These are phyloP conservation scores for Bicyclus anynana DNA, from an alignment of 1,140 invertebrate genomes.

Conservation along the genomic window DNA sequence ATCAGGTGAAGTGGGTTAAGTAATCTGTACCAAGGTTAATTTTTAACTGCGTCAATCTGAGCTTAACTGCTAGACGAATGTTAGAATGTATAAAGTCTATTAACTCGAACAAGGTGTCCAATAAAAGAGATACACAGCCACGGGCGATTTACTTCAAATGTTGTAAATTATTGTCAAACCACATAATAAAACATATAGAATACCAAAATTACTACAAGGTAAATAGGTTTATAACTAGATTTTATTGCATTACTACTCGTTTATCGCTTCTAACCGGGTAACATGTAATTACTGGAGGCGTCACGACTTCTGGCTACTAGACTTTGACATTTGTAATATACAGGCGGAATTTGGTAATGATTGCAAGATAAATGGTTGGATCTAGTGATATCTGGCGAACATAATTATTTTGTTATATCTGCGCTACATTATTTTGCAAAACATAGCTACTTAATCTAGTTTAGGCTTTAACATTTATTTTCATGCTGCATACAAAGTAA, in stretches of 20 bases:
- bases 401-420: background rate
- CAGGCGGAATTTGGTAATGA: background rate
- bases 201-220: background rate
- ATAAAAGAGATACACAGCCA: background rate
- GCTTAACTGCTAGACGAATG: background rate
- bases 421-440: background rate
- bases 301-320: constrained; percentile 14
- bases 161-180: constrained; percentile 1
- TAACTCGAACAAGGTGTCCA: too few species aligned
- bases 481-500: too few species aligned
- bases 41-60: background rate
- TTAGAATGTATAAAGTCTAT: background rate
- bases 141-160: background rate
- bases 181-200: constrained; percentile 3
- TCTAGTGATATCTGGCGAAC: background rate
- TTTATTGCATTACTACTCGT: constrained; percentile 3
- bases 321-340: constrained; percentile 15
- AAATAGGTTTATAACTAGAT: background rate
- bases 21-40: background rate
- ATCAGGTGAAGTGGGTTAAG: constrained; percentile 6
- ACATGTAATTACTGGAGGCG: constrained; percentile 14
- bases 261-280: constrained; percentile 11
- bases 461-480: too few species aligned
- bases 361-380: background rate
- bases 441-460: too few species aligned